Evolutionary conservation across 2,113 vertebrate genomes (phyloP).

Genomic region (Brachionichthys hirsutus): DNA sequence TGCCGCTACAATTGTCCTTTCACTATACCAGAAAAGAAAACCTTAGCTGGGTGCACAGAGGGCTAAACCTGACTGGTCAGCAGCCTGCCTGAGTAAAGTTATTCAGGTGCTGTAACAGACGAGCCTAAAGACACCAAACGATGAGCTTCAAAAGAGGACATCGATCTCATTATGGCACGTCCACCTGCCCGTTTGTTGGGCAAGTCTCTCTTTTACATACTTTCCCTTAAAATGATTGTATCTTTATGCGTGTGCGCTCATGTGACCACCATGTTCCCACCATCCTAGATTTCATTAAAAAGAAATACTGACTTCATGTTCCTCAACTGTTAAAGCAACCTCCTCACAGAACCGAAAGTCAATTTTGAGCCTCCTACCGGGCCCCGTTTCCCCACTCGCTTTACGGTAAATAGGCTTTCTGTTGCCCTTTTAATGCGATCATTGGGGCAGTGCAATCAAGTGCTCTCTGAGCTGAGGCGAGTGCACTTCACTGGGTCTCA

Average conservation of each 20-base stretch:
- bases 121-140: slow-evolving; percentile 39
- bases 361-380: slow-evolving; percentile 65
- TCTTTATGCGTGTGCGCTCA: slow-evolving; percentile 19
- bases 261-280: neutral
- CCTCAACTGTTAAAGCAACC: slow-evolving; percentile 19
- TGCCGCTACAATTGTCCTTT: slow-evolving; percentile 89
- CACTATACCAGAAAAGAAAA: slow-evolving; percentile 81
- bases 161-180: slow-evolving; percentile 29
- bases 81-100: slow-evolving; percentile 76
- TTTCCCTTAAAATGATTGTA: slow-evolving; percentile 10
- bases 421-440: slow-evolving; percentile 77
- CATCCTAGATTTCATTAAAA: neutral
- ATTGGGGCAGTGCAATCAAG: slow-evolving; percentile 78
- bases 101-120: slow-evolving; percentile 44
- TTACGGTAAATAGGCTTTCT: slow-evolving; percentile 67
- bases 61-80: slow-evolving; percentile 61
- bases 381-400: slow-evolving; percentile 54
- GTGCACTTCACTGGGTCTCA: slow-evolving; percentile 75
- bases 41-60: slow-evolving; percentile 72
- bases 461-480: slow-evolving; percentile 72
- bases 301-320: slow-evolving; percentile 13
- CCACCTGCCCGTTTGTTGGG: neutral
- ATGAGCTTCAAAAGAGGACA: slow-evolving; percentile 26
- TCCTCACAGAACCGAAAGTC: slow-evolving; percentile 56
- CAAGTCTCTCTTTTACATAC: slow-evolving; percentile 10